phyloP scores from a whole-genome alignment of 2,888 invertebrate species.

The Kryphioiulus occultus region DNA sequence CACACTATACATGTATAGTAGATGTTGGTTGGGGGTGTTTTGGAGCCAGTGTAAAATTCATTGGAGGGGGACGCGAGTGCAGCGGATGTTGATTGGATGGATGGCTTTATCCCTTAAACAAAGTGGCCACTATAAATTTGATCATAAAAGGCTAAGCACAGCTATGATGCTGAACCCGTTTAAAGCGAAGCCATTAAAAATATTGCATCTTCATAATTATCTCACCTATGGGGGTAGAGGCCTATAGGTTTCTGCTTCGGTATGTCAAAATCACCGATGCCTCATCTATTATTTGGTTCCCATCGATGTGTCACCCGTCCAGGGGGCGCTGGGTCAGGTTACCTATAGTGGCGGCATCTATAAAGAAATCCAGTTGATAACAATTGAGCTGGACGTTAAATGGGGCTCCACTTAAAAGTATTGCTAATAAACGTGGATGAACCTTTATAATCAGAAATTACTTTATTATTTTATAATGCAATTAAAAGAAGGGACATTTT shows the following conservation, averaged over 20 bases:
- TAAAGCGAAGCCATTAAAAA: conserved; percentile 26
- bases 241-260: not conserved
- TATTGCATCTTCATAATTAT: conserved; percentile 10
- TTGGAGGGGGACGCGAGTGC: not conserved
- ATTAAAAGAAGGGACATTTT: conserved; percentile 24
- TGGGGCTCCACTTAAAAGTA: conserved; percentile 1
- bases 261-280: not conserved
- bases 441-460: not conserved
- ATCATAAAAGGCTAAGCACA: not conserved
- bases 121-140: conserved; percentile 31
- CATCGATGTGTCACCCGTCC: not conserved
- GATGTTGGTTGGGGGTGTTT: too few relatives aligned
- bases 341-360: conserved; percentile 24
- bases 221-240: not conserved
- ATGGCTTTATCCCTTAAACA: not conserved
- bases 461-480: conserved; percentile 35
- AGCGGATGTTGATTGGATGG: conserved; percentile 4
- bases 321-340: not conserved
- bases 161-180: not conserved
- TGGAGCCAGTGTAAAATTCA: conserved; percentile 35
- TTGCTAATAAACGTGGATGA: not conserved
- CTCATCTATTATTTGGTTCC: not conserved
- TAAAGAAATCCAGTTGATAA: not conserved
- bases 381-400: not conserved
- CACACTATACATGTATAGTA: too few relatives aligned